These are phyloP conservation scores for Melozone crissalis DNA, from an alignment of 2,113 vertebrate genomes.

Conservation along the genomic window DNA sequence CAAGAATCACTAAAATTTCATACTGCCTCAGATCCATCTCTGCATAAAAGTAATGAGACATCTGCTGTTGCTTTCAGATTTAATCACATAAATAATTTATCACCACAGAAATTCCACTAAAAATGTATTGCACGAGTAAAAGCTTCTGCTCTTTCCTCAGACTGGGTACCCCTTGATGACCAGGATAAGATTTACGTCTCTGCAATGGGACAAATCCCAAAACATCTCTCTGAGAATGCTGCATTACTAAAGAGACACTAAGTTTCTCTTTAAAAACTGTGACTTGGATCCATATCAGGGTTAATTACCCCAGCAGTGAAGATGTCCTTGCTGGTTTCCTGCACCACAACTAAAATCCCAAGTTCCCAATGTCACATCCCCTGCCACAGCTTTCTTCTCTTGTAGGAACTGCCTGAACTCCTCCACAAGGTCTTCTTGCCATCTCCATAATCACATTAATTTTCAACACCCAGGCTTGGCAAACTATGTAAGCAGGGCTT, in stretches of 20 bases:
- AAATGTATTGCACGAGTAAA: not conserved
- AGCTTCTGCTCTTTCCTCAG: not conserved
- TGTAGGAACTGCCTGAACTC: not conserved
- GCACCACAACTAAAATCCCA: rapidly evolving
- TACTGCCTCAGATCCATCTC: not conserved
- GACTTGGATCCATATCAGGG: not conserved
- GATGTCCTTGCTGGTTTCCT: not conserved
- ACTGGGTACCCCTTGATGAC: not conserved
- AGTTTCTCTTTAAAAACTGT: not conserved
- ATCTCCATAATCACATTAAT: not conserved
- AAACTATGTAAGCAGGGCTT: not conserved
- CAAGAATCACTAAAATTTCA: slow-evolving; percentile 1
- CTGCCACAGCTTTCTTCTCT: not conserved
- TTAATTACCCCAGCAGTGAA: not conserved
- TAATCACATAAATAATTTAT: slow-evolving; percentile 1
- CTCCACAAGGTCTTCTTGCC: not conserved
- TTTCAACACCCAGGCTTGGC: not conserved
- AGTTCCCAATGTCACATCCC: not conserved
- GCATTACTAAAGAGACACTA: not conserved
- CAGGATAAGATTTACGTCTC: not conserved
- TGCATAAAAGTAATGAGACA: not conserved
- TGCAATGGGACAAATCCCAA: not conserved
- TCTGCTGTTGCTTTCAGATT: not conserved
- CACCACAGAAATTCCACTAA: not conserved
- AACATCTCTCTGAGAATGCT: not conserved